Conservation (phyloP, 2,113 vertebrate genomes). For the Galemys pyrenaicus region DNA sequence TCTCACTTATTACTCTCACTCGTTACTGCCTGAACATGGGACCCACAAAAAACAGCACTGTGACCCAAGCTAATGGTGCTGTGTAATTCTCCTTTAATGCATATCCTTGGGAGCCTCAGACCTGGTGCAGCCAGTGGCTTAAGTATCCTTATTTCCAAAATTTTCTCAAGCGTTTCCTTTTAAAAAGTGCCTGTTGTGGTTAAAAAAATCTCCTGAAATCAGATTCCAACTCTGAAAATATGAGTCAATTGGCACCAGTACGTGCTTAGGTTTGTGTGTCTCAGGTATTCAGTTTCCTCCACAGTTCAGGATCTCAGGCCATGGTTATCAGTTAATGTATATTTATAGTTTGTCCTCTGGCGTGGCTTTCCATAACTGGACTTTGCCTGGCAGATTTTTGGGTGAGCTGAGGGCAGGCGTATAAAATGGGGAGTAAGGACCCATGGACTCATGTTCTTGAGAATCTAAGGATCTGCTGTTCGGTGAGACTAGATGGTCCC, state of each 20-base stretch:
- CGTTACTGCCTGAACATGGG: background rate
- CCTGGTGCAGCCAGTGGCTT: background rate
- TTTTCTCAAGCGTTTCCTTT: background rate
- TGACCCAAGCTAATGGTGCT: background rate
- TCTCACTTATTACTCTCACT: conserved; percentile 20
- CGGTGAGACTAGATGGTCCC: conserved; percentile 58
- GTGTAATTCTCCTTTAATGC: background rate
- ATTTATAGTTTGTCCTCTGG: conserved; percentile 20
- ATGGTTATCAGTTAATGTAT: conserved; percentile 43
- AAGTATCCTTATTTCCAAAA: background rate
- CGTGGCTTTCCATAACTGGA: background rate
- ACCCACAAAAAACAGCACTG: background rate
- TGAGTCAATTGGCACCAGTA: background rate
- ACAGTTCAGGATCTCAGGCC: conserved; percentile 51
- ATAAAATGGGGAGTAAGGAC: conserved; percentile 66
- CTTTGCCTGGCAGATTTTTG: conserved; percentile 51
- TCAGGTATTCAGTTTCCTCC: conserved; percentile 23
- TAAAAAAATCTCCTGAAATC: conserved; percentile 23
- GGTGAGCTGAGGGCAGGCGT: background rate
- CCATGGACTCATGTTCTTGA: conserved; percentile 75
- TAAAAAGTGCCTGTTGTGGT: conserved; percentile 25
- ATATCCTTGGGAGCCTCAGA: background rate
- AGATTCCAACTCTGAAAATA: background rate
- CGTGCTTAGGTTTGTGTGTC: conserved; percentile 33
- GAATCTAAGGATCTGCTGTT: conserved; percentile 72